Conservation (phyloP, 1,140 invertebrate genomes). For the Penaeus japonicus region DNA sequence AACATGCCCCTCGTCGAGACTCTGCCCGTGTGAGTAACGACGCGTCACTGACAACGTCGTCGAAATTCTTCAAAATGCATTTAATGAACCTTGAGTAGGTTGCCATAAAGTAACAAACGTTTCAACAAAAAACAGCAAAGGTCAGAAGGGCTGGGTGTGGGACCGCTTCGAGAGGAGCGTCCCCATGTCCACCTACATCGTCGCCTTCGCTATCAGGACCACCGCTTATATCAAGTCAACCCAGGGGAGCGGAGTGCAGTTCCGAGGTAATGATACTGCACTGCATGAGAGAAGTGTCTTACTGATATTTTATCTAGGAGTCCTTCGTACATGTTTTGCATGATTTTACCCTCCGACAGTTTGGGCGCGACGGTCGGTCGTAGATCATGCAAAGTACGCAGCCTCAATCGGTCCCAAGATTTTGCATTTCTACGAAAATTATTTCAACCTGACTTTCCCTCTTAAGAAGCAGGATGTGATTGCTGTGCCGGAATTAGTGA, state of each 20-base stretch:
- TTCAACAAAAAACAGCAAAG: too few species aligned
- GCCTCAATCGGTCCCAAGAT: slow-evolving; percentile 82
- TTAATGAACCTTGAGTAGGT: not conserved
- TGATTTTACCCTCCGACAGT: slow-evolving; percentile 60
- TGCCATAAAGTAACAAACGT: too few species aligned
- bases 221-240: too few species aligned
- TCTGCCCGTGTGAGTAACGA: not conserved
- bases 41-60: not conserved
- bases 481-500: slow-evolving; percentile 82
- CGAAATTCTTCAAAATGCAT: not conserved
- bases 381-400: slow-evolving; percentile 70
- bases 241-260: too few species aligned
- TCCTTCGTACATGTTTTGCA: not conserved
- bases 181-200: too few species aligned
- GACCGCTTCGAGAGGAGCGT: too few species aligned
- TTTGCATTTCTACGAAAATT: slow-evolving; percentile 82
- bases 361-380: slow-evolving; percentile 67
- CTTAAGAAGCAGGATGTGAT: slow-evolving; percentile 79
- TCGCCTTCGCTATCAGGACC: too few species aligned
- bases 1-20: not conserved
- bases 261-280: too few species aligned
- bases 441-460: slow-evolving; percentile 82
- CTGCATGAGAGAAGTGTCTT: too few species aligned
- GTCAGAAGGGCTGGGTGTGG: too few species aligned
- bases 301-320: too few species aligned